These are phyloP conservation scores for Sparidentex hasta DNA, from an alignment of 2,797 vertebrate genomes.

Conservation along the genomic window DNA sequence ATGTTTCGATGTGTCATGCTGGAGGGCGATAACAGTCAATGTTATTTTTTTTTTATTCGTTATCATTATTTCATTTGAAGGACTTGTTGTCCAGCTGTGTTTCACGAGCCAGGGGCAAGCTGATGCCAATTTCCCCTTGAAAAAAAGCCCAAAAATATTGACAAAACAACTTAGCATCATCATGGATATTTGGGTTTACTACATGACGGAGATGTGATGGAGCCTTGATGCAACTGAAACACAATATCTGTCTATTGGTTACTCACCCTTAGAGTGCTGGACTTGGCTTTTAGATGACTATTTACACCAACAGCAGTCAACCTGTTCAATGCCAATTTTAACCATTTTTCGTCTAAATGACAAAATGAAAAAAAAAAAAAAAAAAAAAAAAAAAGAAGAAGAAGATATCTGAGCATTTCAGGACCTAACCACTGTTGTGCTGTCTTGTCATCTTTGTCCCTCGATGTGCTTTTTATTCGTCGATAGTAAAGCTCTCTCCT, in stretches of 20 bases:
- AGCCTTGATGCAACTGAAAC: neutral
- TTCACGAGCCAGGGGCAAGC: too few relatives aligned
- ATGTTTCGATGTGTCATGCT: neutral
- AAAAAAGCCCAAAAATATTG: neutral
- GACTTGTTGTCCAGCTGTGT: too few relatives aligned
- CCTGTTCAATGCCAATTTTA: neutral
- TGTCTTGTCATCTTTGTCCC: slow-evolving; percentile 65
- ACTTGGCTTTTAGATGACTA: neutral
- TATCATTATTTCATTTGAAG: too few relatives aligned
- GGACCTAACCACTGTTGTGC: slow-evolving; percentile 18
- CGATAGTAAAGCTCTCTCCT: slow-evolving; percentile 47
- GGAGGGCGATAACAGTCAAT: neutral
- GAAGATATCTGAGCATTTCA: neutral
- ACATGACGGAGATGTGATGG: neutral
- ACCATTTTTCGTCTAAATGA: neutral
- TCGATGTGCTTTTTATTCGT: slow-evolving; percentile 47
- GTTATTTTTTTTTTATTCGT: too few relatives aligned
- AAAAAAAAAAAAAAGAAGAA: too few relatives aligned
- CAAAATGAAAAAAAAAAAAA: neutral
- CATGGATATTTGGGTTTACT: too few relatives aligned
- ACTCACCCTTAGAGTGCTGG: neutral
- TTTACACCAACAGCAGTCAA: neutral
- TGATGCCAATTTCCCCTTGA: too few relatives aligned
- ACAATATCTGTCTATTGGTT: neutral
- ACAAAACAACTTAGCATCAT: neutral